Conservation (phyloP, 2,888 invertebrate species). For the Noctuana brunneofusca region DNA sequence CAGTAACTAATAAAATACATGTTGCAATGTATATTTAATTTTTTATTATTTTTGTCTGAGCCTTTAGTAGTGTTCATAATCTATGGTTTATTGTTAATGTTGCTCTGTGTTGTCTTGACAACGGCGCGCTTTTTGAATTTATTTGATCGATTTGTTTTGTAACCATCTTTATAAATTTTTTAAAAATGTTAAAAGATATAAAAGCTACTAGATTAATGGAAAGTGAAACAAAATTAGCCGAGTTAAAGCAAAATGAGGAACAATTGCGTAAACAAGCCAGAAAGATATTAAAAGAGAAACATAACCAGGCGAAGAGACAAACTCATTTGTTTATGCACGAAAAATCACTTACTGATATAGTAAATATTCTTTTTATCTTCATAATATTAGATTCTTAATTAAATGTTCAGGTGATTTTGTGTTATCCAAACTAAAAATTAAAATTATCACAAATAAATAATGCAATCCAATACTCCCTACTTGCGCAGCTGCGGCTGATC, state of each 20-base stretch:
- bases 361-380: slow-evolving; percentile 57
- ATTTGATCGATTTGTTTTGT: slow-evolving; percentile 29
- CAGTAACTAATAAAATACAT: too few relatives aligned
- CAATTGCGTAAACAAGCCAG: slow-evolving; percentile 66
- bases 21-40: too few relatives aligned
- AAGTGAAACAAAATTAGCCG: slow-evolving; percentile 41
- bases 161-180: not conserved
- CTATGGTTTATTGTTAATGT: too few relatives aligned
- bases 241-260: slow-evolving; percentile 57
- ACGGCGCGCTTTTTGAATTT: slow-evolving; percentile 25
- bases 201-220: slow-evolving; percentile 25
- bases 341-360: slow-evolving; percentile 81
- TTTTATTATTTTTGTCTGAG: too few relatives aligned
- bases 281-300: slow-evolving; percentile 60
- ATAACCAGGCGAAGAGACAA: slow-evolving; percentile 53
- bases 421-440: too few relatives aligned
- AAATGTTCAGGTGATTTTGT: too few relatives aligned
- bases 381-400: not conserved
- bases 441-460: too few relatives aligned
- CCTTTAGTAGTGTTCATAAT: too few relatives aligned
- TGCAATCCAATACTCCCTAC: too few relatives aligned
- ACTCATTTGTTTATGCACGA: slow-evolving; percentile 84
- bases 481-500: too few relatives aligned
- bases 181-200: slow-evolving; percentile 48
- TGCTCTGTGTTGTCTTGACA: not conserved